phyloP scores from a whole-genome alignment of 2,797 vertebrate species.

The Pogoniulus pusillus region DNA sequence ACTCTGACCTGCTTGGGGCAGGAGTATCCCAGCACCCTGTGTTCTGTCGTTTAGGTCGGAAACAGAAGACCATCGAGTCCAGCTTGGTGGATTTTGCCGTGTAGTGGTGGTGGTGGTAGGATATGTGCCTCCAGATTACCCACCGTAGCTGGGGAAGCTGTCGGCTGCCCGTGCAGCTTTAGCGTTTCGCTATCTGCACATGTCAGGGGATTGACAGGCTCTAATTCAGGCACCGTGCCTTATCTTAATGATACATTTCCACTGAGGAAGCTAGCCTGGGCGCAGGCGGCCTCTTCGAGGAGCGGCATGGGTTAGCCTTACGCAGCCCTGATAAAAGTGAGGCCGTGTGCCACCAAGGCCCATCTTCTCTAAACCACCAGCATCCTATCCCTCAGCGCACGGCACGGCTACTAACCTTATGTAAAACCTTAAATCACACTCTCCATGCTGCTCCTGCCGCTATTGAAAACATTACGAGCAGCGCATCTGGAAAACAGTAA shows the following conservation, averaged over 20 bases:
- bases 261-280: not conserved
- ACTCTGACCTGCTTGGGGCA: not conserved
- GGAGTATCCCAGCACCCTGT: fast-evolving
- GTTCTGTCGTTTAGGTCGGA: not conserved
- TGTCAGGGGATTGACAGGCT: not conserved
- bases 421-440: conserved; percentile 38
- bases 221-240: not conserved
- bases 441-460: conserved; percentile 34
- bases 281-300: not conserved
- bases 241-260: conserved; percentile 15
- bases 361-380: not conserved
- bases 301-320: not conserved
- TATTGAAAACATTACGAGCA: conserved; percentile 68
- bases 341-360: fast-evolving
- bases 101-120: fast-evolving
- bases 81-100: not conserved
- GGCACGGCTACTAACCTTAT: conserved; percentile 26
- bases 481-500: conserved; percentile 67
- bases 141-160: not conserved
- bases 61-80: not conserved
- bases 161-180: not conserved
- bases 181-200: not conserved
- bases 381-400: not conserved
- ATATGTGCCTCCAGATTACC: not conserved
- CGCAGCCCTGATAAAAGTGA: not conserved